A percentile compares a stretch with the other conserved stretches of the same genome.
Evolutionary conservation across 2,113 vertebrate genomes (phyloP).

Genomic region (Pangasianodon hypophthalmus): DNA sequence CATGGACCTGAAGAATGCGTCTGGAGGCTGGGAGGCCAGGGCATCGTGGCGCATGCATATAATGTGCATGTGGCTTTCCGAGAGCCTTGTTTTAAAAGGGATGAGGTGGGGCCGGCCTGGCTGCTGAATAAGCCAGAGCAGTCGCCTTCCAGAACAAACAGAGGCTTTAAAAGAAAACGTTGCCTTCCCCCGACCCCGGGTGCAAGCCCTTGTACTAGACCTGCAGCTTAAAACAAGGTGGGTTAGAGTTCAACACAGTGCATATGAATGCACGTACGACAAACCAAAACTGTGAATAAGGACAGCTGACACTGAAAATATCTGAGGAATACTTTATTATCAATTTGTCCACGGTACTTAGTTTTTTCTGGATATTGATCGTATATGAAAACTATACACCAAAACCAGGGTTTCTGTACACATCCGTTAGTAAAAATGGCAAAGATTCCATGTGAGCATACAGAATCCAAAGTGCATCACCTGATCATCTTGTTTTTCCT

Average conservation of each 20-base stretch:
- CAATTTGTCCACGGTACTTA: conserved; percentile 81
- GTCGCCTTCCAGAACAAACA: conserved; percentile 56
- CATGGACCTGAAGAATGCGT: conserved; percentile 53
- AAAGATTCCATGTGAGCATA: conserved; percentile 78
- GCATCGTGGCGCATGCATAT: conserved; percentile 43
- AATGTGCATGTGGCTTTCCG: conserved; percentile 57
- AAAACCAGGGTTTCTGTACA: conserved; percentile 79
- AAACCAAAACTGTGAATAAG: conserved; percentile 9
- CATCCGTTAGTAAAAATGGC: conserved; percentile 81
- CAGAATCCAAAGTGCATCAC: conserved; percentile 97
- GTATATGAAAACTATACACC: conserved; percentile 81
- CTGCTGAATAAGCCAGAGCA: conserved; percentile 55
- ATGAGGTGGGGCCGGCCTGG: conserved; percentile 56
- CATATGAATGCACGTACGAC: not conserved
- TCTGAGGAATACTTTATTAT: conserved; percentile 96
- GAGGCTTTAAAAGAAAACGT: conserved; percentile 44
- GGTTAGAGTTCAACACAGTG: not conserved
- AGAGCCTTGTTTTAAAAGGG: conserved; percentile 58
- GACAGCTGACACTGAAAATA: conserved; percentile 45
- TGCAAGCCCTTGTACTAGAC: not conserved
- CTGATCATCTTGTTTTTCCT: conserved; percentile 75
- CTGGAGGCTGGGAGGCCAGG: conserved; percentile 45
- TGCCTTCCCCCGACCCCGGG: conserved; percentile 42
- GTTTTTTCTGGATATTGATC: conserved; percentile 80
- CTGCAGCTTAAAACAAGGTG: conserved; percentile 26